Evolutionary conservation across 2,888 invertebrate genomes (phyloP).

Genomic region (Trachelus stipa): DNA sequence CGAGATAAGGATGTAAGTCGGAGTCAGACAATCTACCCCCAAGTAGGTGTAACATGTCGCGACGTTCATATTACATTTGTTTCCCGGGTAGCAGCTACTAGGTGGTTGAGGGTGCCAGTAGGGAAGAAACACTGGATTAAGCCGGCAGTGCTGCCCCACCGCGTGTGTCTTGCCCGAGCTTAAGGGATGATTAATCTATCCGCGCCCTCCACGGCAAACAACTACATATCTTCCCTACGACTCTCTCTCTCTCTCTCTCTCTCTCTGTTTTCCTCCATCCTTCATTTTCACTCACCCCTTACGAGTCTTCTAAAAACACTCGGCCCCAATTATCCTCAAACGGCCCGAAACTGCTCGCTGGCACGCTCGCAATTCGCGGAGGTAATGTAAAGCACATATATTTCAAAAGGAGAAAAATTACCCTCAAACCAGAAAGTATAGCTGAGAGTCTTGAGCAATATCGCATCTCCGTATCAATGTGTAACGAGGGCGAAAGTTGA

Average conservation of each 20-base stretch:
- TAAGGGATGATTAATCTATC: constrained; percentile 62
- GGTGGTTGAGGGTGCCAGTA: constrained; percentile 18
- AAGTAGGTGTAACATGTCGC: constrained; percentile 34
- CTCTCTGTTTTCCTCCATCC: neutral
- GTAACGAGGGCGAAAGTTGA: neutral
- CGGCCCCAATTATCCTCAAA: constrained; percentile 45
- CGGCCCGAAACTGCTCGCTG: constrained; percentile 31
- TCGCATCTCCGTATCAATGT: neutral
- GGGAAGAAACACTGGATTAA: constrained; percentile 48
- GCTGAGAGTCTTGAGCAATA: neutral
- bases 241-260: constrained; percentile 3
- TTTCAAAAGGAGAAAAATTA: neutral
- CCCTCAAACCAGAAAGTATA: neutral
- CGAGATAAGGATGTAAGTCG: constrained; percentile 26
- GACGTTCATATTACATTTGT: constrained; percentile 35
- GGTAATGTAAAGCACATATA: neutral
- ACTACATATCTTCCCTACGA: constrained; percentile 18
- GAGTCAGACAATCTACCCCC: constrained; percentile 33
- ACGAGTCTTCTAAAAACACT: constrained; percentile 37
- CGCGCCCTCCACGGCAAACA: constrained; percentile 53
- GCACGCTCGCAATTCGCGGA: constrained; percentile 14
- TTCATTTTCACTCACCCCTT: neutral
- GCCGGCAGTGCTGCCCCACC: constrained; percentile 46
- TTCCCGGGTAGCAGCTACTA: constrained; percentile 15
- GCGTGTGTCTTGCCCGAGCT: constrained; percentile 54